A percentile compares a stretch with the other conserved stretches of the same genome.
phyloP scores from a whole-genome alignment of 2,888 invertebrate species.

The Asteroscopus sphinx region DNA sequence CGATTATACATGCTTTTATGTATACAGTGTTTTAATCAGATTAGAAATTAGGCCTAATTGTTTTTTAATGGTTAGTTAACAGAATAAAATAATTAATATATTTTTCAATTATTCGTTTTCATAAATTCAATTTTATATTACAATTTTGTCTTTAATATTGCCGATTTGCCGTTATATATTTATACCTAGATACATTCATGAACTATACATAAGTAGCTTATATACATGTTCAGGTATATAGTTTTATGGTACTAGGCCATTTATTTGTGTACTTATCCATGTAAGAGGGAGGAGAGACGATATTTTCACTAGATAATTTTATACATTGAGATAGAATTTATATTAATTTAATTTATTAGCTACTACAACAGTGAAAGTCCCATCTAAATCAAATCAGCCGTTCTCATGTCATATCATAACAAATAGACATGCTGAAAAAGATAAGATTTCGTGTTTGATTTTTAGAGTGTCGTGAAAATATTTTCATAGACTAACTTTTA shows the following conservation, averaged over 20 bases:
- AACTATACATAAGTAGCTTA: constrained; percentile 28
- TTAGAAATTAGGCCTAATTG: constrained; percentile 23
- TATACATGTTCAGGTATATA: constrained; percentile 37
- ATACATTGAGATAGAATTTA: too few relatives aligned
- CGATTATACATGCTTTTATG: background rate
- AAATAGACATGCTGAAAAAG: too few relatives aligned
- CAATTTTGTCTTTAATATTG: constrained; percentile 35
- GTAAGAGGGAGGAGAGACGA: background rate
- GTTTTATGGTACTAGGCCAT: background rate
- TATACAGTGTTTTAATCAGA: background rate
- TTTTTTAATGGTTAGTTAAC: constrained; percentile 1
- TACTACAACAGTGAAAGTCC: too few relatives aligned
- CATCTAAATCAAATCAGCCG: too few relatives aligned
- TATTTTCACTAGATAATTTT: too few relatives aligned
- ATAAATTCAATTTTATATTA: too few relatives aligned
- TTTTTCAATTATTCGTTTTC: constrained; percentile 6
- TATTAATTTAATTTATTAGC: too few relatives aligned
- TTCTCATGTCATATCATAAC: too few relatives aligned
- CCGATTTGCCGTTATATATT: constrained; percentile 2
- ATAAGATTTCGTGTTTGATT: too few relatives aligned
- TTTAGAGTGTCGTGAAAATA: too few relatives aligned
- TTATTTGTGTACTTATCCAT: background rate
- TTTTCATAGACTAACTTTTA: too few relatives aligned
- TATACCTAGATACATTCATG: constrained; percentile 7
- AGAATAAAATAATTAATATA: background rate